Percentiles rank a stretch among this genome's conserved stretches.
Evolutionary conservation across 2,888 invertebrate species (phyloP).

Genomic region (Ischnus inquisitorius): DNA sequence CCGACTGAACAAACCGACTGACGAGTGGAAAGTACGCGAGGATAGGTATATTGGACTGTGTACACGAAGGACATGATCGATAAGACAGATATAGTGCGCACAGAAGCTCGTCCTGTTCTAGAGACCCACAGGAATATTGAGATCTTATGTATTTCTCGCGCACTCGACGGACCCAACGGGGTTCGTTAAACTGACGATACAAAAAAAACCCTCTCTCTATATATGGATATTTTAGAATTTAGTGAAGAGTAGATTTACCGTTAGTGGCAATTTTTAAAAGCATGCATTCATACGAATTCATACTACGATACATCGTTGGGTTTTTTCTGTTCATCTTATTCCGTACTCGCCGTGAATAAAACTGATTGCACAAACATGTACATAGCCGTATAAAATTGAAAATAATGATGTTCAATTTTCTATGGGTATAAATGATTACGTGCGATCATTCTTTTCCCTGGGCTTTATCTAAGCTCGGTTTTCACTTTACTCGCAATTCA

Average conservation of each 20-base stretch:
- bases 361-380: neutral
- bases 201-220: constrained; percentile 8
- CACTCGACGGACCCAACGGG: neutral
- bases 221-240: no score
- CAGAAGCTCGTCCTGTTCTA: neutral
- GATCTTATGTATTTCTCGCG: constrained; percentile 5
- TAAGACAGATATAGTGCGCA: constrained; percentile 7
- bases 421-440: no score
- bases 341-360: neutral
- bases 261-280: no score
- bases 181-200: constrained; percentile 26
- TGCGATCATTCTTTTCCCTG: neutral
- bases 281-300: no score
- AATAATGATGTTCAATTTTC: no score
- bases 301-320: no score
- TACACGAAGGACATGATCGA: neutral
- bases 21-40: constrained; percentile 15
- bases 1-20: neutral
- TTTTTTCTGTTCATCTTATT: neutral
- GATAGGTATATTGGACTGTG: neutral
- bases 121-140: neutral
- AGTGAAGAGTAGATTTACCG: no score
- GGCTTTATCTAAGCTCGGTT: constrained; percentile 4
- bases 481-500: constrained; percentile 47
- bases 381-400: neutral